Base-by-base conservation (phyloP, 2,797 vertebrate genomes). In the Myotis vivesi region DNA sequence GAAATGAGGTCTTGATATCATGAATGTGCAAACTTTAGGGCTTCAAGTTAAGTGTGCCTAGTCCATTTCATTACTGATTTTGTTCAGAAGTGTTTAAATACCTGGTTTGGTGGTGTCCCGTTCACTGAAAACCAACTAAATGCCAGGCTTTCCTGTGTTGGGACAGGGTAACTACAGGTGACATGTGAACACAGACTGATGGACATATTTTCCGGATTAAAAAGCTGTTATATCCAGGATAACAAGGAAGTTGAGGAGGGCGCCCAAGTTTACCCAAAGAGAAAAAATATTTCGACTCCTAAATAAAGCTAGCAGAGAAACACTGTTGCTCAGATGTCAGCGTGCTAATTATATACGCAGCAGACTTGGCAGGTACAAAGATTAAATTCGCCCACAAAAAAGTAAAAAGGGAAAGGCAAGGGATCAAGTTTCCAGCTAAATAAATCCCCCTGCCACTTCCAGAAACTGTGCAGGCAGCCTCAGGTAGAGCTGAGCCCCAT, bases 301-400 rank as follows among this genome's bases (percentile, higher is more conserved):
- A 94, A 96, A 96, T 97, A 97, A 96, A 96, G 55, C 88, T 20
- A 49, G 57, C 91, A 22, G 92, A 96, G 88, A 97, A 95, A 92
- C 87, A 68, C 49, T 79, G 94, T 87, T 73, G 81, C 96, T 97
- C 96, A 95, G 92, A 96, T 97, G 92, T 96, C 95, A 97, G 79
- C 53, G 44, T 95, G 93, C 97, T 98, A 96, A 97, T 97, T 98
- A 97, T 95, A 97, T 44, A 89, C 92, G 86, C 79, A 76, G 96
- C 86, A 93, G 66, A 95, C 91, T 71, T 91, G 82, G 86, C 94
- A 97, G 97, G 96, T 96, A 97, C 94, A 97, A 91, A 96, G 96
- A 95, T 90, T 92, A 94, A 96, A 96, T 97, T 92, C 75, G 7
- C 94, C 92, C 94, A 72, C 36, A 0, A 92, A 79, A 92, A 94